Evolutionary conservation across 2,113 vertebrate species (phyloP), one percentile per base, ranked within the genome.

Genomic region (Trachemys scripta): DNA sequence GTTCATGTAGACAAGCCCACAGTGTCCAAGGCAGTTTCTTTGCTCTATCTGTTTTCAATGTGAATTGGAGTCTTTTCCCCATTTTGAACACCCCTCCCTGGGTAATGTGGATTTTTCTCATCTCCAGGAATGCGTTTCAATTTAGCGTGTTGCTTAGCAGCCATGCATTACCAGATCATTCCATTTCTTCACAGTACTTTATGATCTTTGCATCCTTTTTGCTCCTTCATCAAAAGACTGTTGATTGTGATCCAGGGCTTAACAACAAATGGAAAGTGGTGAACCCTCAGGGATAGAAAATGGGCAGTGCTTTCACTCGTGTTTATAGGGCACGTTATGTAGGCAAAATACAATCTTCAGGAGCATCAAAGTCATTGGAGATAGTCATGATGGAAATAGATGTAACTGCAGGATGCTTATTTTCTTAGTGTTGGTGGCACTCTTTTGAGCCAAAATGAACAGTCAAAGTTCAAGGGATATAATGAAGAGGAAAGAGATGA

Each of bases 101-200:
- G 38, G 69, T 72, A 72, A 38, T 35, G 2, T 78, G 82, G 27
- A 83, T 50, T 80, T 6, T 2, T 20, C 3, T 0, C 53, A 19
- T 72, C 22, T 80, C 53, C 27, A 62, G 38, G 78, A 95, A 91
- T 65, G 19, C 82, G 8, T 25, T 91, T 83, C 45, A n/a, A 35
- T 95, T 90, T 75, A 53, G 84, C 57, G 27, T 38, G n/a, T 87
- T 96, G 78, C 79, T 91, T 94, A 88, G 65, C 82, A 96, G 82
- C 75, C 0, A 0, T 87, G 88, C 80, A 79, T 79, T 80, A 72
- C 81, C 35, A 93, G 29, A 69, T 29, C 88, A 5, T 92, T 96
- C n/a, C 93, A 13, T 85, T 91, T 79, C 80, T 59, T 79, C 35
- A 10, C n/a, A 38, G n/a, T 72, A 72, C n/a, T 72, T 38, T 47